Conservation (phyloP, 2,888 invertebrate species). For the Diplolepis rosae region DNA sequence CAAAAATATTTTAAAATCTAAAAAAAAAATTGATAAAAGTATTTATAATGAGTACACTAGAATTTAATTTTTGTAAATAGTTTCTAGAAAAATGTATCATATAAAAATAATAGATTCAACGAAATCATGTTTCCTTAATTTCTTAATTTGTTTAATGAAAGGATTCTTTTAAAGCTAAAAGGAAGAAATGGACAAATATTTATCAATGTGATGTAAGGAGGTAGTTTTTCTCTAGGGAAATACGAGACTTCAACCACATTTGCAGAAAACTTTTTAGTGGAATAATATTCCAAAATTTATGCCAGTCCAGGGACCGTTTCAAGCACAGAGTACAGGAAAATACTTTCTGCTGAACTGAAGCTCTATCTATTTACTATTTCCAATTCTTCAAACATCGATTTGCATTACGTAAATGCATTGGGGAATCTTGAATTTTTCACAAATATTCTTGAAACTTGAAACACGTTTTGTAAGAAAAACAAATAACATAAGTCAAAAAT, state of each 20-base stretch:
- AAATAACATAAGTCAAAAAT: background rate
- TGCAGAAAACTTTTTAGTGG: background rate
- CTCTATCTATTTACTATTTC: background rate
- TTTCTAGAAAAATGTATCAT: background rate
- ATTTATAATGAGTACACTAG: too few species aligned
- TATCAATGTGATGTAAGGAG: background rate
- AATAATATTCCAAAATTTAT: slow-evolving; percentile 6
- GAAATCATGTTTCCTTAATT: background rate
- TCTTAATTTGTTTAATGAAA: background rate
- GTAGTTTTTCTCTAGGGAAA: background rate
- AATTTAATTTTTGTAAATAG: background rate
- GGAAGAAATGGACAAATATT: background rate
- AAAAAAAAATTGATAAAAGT: too few species aligned
- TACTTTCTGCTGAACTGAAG: background rate
- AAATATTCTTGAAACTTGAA: background rate
- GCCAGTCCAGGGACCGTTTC: background rate
- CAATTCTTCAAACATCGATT: background rate
- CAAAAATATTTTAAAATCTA: too few species aligned
- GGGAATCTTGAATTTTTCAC: background rate
- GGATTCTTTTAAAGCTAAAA: background rate
- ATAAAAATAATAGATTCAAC: background rate
- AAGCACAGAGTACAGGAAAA: background rate
- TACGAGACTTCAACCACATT: background rate
- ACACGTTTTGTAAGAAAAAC: background rate
- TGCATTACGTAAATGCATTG: background rate